Percentiles rank a stretch among this genome's conserved stretches.
These are phyloP conservation scores for Heliothis peltigera DNA, from an alignment of 2,888 invertebrate species.

Conservation along the genomic window DNA sequence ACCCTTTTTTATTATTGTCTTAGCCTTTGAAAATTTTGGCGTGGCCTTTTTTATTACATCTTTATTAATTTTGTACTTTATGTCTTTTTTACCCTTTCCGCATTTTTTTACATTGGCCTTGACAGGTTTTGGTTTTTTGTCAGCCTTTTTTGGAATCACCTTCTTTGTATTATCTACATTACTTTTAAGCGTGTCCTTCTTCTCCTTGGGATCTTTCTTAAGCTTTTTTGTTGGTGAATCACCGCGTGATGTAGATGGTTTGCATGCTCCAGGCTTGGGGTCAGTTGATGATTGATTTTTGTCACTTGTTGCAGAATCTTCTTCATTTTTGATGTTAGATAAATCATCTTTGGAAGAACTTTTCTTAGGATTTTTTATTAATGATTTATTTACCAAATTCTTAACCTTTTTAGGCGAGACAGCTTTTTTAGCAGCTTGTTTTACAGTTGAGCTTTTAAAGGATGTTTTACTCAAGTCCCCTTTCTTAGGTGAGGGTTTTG, in stretches of 20 bases:
- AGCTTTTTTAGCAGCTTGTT: conserved; percentile 77
- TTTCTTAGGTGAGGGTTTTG: conserved; percentile 86
- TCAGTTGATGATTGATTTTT: conserved; percentile 72
- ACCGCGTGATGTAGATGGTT: conserved; percentile 68
- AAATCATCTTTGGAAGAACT: conserved; percentile 73
- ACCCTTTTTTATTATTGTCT: conserved; percentile 75
- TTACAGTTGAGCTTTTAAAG: conserved; percentile 74
- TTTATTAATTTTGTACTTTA: conserved; percentile 85
- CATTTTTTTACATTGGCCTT: conserved; percentile 66
- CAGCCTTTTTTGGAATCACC: conserved; percentile 69
- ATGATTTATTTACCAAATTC: conserved; percentile 75
- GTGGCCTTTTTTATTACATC: conserved; percentile 74
- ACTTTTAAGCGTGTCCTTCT: conserved; percentile 80
- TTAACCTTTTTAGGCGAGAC: conserved; percentile 78
- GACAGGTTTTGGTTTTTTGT: conserved; percentile 68
- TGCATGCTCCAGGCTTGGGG: conserved; percentile 71
- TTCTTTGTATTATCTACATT: conserved; percentile 68
- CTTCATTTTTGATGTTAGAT: conserved; percentile 69
- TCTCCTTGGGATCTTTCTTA: conserved; percentile 81
- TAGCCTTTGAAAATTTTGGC: conserved; percentile 75
- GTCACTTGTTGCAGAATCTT: conserved; percentile 67
- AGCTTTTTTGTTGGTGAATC: conserved; percentile 78
- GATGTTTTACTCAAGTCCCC: conserved; percentile 81
- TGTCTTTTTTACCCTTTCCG: conserved; percentile 71
- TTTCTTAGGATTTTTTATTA: conserved; percentile 77